phyloP scores from a whole-genome alignment of 2,797 vertebrate species.

The Phrynocephalus guinanensis region DNA sequence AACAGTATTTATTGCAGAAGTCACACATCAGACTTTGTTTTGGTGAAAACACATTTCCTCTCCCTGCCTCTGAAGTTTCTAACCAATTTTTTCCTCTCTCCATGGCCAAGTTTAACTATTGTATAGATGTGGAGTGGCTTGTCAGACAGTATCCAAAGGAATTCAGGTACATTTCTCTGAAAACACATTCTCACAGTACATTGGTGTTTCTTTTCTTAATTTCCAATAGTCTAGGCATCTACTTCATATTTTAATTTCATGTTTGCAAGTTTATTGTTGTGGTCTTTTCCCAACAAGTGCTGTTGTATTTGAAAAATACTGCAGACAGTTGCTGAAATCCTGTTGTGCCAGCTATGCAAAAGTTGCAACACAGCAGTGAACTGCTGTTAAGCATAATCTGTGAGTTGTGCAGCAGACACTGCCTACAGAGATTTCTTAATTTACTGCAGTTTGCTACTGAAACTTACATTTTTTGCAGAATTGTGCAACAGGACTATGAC shows the following conservation, averaged over 20 bases:
- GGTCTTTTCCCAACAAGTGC: too few species aligned
- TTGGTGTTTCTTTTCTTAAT: not conserved
- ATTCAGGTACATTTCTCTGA: conserved; percentile 85
- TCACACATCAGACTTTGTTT: not conserved
- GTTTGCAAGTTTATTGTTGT: not conserved
- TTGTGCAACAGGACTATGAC: not conserved
- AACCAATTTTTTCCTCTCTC: conserved; percentile 56
- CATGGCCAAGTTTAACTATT: conserved; percentile 93
- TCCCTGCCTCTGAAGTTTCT: conserved; percentile 10
- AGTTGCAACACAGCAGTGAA: too few species aligned
- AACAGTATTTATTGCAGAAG: not conserved
- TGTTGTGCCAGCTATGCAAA: too few species aligned
- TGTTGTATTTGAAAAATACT: too few species aligned
- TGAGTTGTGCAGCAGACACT: too few species aligned
- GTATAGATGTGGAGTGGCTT: conserved; percentile 94
- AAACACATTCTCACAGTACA: not conserved
- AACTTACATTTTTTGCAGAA: too few species aligned
- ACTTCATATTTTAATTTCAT: not conserved
- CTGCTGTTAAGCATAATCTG: too few species aligned
- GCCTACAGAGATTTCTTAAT: too few species aligned
- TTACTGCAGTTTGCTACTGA: too few species aligned
- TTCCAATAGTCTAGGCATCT: not conserved
- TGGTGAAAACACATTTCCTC: not conserved
- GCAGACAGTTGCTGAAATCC: too few species aligned
- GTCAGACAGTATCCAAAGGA: conserved; percentile 90